Evolutionary conservation across 2,797 vertebrate genomes (phyloP), one percentile per base, ranked within the genome.

Genomic region (Synanceia verrucosa): DNA sequence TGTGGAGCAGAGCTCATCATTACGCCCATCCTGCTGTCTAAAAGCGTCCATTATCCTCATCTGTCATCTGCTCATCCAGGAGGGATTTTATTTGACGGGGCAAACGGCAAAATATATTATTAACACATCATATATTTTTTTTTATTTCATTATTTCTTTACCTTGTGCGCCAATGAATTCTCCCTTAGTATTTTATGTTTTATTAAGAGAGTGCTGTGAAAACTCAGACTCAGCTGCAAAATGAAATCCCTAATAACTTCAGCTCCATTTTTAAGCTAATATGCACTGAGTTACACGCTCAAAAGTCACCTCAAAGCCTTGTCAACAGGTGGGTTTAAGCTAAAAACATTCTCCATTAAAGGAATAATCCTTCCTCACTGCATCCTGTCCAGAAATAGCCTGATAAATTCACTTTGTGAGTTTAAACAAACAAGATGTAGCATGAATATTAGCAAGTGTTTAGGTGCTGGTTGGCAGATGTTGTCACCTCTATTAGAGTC

Each of bases 11-110:
- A 3, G 21, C 70, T 76, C 76, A 65, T 73, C 59, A 50, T 39
- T 70, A 71, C 58, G 61, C 36, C 16, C 60, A 9, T 60, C 29
- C 65, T 37, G 33, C 44, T 1, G 39, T 63, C 59, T 82, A 16
- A 83, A 79, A 59, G 63, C 34, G 39, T 73, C 72, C 55, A 63
- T 81, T 83, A 61, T 56, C 9, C 60, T 72, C 41, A 46, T 85
- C 57, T 57, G 52, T 76, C 29, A 65, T 65, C 24, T 13, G 4
- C 43, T 61, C 5, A 1, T 37, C 29, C 31, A 9, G 18, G 37
- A 59, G 36, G 16, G 31, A 46, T 47, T 50, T 31, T 11, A 56
- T 46, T 61, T 60, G 16, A 57, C 33, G 18, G 33, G 19, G 50
- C 19, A 47, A 21, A 41, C 5, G 3, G 16, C 11, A 37, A 24